Base-by-base conservation (phyloP, 2,888 invertebrate genomes). In the Drosophila bunnanda region DNA sequence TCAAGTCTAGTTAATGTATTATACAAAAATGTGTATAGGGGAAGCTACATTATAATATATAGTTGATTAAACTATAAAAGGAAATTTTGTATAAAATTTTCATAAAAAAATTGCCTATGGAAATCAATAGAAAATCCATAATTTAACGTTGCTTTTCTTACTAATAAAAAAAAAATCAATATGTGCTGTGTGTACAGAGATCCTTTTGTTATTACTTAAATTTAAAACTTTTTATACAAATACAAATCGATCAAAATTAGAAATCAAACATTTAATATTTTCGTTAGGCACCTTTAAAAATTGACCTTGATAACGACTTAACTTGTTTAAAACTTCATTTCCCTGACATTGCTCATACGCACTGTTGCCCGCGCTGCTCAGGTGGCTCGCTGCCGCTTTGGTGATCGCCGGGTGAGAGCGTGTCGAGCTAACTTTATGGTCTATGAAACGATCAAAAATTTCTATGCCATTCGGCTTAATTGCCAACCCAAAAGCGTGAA, bases 391-490 rank as follows among this genome's bases (percentile, higher is more conserved):
- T 48, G n/a, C 15, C 39, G 32, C 32, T 32, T 32, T 12, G 32
- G 32, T 12, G 50, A 25, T 66, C 30, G 66, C 22, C 54, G 32
- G 68, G 87, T 81, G 82, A 82, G 82, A 82, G 82, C 82, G 82
- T 82, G 53, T 78, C 82, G 82, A 78, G 73, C 52, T 25, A 20
- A 77, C 79, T 86, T 82, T 82, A 82, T 82, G 82, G 87, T 83
- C 83, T 82, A 86, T 83, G 82, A 78, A 82, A 82, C 75, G 77
- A 86, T 83, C 86, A 77, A 81, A 86, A 75, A 43, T 85, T 85
- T 85, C 80, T 80, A 80, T 78, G 82, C 82, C 85, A 68, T 77
- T 80, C 76, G 82, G 80, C 76, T 85, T 81, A 81, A 81, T 85
- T 82, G 85, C 85, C 53, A 69, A 66, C 64, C 76, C 82, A 62